Evolutionary conservation across 1,140 invertebrate species (phyloP).

Genomic region (Drosophila equinoxialis): DNA sequence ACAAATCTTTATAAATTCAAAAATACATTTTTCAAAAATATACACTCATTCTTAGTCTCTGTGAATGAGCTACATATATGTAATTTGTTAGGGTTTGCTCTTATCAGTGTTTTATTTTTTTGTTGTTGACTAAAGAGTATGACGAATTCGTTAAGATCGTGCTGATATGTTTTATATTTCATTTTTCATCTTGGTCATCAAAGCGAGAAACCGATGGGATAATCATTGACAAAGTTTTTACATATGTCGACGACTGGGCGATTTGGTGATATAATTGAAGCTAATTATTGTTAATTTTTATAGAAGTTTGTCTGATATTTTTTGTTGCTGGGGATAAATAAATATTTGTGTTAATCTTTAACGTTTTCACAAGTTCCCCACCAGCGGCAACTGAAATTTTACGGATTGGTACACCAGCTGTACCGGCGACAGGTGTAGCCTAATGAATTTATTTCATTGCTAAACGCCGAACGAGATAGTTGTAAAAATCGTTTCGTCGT

Average conservation of each 20-base stretch:
- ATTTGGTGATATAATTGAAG: constrained; percentile 49
- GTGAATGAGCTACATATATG: too few relatives aligned
- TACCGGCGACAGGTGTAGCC: constrained; percentile 42
- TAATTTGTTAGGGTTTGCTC: too few relatives aligned
- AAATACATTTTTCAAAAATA: too few relatives aligned
- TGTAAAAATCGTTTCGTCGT: constrained; percentile 59
- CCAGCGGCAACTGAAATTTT: constrained; percentile 2
- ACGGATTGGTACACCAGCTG: constrained; percentile 20
- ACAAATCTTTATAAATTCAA: too few relatives aligned
- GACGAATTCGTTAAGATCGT: too few relatives aligned
- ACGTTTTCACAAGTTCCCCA: constrained; percentile 60
- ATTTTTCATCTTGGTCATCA: constrained; percentile 46
- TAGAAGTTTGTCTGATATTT: constrained; percentile 36
- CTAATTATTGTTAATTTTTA: constrained; percentile 71
- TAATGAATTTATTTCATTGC: constrained; percentile 80
- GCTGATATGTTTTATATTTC: background rate
- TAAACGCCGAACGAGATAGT: constrained; percentile 79
- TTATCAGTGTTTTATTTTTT: too few relatives aligned
- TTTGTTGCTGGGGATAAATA: constrained; percentile 42
- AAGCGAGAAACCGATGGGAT: constrained; percentile 48
- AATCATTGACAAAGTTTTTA: constrained; percentile 23
- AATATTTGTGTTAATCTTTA: constrained; percentile 73
- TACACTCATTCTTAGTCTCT: too few relatives aligned
- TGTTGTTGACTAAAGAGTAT: background rate
- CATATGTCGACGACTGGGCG: background rate